phyloP scores from a whole-genome alignment of 2,888 invertebrate species.

The Caenorhabditis sulstoni region DNA sequence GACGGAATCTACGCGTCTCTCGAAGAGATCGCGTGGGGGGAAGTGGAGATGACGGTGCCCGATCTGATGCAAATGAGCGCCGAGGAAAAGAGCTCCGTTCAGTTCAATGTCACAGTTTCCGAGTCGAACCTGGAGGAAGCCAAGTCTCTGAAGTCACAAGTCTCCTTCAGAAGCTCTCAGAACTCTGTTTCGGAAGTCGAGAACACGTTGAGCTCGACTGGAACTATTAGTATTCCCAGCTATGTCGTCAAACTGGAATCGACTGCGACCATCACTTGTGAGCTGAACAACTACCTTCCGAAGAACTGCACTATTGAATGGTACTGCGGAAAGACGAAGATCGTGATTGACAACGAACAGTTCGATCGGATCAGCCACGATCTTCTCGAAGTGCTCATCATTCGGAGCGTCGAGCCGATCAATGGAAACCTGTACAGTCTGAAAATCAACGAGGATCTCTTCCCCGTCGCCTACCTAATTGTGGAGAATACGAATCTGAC shows the following conservation, averaged over 20 bases:
- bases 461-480: constrained; percentile 78
- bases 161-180: constrained; percentile 66
- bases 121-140: constrained; percentile 73
- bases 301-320: constrained; percentile 73
- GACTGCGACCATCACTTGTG: constrained; percentile 80
- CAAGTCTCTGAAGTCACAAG: constrained; percentile 66
- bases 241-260: constrained; percentile 78
- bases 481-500: constrained; percentile 69
- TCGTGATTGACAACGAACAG: constrained; percentile 67
- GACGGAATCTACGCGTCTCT: constrained; percentile 76
- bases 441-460: constrained; percentile 77
- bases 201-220: constrained; percentile 65
- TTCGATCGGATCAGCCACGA: constrained; percentile 77
- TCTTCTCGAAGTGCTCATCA: constrained; percentile 78
- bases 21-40: constrained; percentile 79
- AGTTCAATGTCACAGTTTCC: constrained; percentile 78
- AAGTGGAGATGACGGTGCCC: constrained; percentile 73
- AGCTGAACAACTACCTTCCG: constrained; percentile 77
- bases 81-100: constrained; percentile 50
- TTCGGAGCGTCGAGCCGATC: constrained; percentile 70
- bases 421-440: constrained; percentile 79
- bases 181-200: constrained; percentile 67
- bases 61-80: constrained; percentile 60
- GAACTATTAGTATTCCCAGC: constrained; percentile 75
- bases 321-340: constrained; percentile 73